phyloP scores from a whole-genome alignment of 1,140 invertebrate species.

The Tribolium castaneum region DNA sequence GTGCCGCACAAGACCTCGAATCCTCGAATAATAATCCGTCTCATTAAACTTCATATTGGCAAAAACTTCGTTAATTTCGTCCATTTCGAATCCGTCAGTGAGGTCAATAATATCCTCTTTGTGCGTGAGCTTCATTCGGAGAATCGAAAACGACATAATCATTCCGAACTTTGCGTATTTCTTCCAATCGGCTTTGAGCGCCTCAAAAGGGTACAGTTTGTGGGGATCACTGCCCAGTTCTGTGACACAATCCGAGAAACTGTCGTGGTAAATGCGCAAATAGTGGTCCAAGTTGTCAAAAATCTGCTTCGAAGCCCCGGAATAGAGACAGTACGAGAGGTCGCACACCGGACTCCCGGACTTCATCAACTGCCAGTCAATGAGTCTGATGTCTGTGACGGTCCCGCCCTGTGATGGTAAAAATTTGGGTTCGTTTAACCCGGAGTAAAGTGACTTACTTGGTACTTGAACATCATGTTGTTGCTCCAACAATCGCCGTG shows the following conservation, averaged over 20 bases:
- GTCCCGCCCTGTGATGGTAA: no score
- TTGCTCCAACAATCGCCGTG: slow-evolving; percentile 68
- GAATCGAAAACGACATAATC: neutral
- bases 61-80: neutral
- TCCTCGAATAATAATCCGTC: neutral
- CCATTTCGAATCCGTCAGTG: neutral
- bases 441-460: slow-evolving; percentile 40
- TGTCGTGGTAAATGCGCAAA: slow-evolving; percentile 34
- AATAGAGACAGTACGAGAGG: slow-evolving; percentile 45
- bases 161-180: slow-evolving; percentile 60
- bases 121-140: slow-evolving; percentile 3
- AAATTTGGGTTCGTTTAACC: no score
- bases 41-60: neutral
- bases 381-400: neutral
- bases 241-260: slow-evolving; percentile 60
- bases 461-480: slow-evolving; percentile 67
- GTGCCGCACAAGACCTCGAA: neutral
- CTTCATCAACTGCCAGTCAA: slow-evolving; percentile 39
- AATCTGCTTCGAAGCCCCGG: slow-evolving; percentile 2
- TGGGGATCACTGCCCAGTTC: slow-evolving; percentile 53
- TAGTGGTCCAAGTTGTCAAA: slow-evolving; percentile 36
- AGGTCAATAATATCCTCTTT: slow-evolving; percentile 10
- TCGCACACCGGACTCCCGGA: slow-evolving; percentile 36
- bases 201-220: slow-evolving; percentile 54
- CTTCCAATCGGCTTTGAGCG: slow-evolving; percentile 61